These are phyloP conservation scores for Pagetopsis macropterus DNA, from an alignment of 2,797 vertebrate species.

Conservation along the genomic window DNA sequence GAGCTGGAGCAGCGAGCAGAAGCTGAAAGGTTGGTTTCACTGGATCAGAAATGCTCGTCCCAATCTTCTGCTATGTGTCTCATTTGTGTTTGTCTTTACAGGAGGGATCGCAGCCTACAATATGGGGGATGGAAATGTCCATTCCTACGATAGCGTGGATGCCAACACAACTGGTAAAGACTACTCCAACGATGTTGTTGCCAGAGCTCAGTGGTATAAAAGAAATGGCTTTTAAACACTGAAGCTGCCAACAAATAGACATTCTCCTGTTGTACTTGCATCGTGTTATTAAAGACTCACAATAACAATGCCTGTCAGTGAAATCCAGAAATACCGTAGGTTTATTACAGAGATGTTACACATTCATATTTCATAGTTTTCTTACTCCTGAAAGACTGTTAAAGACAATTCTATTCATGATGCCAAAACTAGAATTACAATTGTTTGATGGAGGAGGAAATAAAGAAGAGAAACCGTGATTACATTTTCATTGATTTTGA, in stretches of 20 bases:
- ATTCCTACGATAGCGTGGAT: slow-evolving; percentile 28
- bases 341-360: no score
- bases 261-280: no score
- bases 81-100: slow-evolving; percentile 31
- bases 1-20: neutral
- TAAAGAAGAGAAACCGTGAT: no score
- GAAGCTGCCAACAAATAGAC: neutral
- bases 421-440: no score
- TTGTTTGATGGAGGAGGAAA: no score
- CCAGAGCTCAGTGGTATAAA: slow-evolving; percentile 63
- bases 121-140: slow-evolving; percentile 28
- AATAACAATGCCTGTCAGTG: no score
- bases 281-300: no score
- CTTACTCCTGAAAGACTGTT: no score
- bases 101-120: slow-evolving; percentile 70
- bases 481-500: no score
- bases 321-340: no score
- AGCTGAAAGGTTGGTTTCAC: slow-evolving; percentile 68
- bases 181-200: slow-evolving; percentile 58
- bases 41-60: neutral
- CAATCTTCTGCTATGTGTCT: neutral
- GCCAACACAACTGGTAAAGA: slow-evolving; percentile 16
- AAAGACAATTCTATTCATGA: no score
- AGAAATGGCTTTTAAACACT: neutral
- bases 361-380: no score